A percentile compares a stretch with the other conserved stretches of the same genome.
phyloP scores from a whole-genome alignment of 2,797 vertebrate species.

The Muraenolepis orangiensis region DNA sequence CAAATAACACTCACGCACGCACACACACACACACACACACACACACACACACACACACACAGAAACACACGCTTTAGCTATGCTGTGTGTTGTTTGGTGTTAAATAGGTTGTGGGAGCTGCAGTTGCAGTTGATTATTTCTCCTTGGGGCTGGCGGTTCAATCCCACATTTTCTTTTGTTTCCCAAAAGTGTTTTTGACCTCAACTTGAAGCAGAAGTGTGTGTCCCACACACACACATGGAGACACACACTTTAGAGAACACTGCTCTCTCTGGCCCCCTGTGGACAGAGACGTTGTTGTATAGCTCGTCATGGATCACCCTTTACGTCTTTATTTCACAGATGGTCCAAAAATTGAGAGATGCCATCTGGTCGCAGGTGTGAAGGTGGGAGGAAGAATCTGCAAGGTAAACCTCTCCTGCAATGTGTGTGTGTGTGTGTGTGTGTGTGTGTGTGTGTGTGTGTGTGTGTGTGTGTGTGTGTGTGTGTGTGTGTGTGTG shows the following conservation, averaged over 20 bases:
- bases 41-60: background rate
- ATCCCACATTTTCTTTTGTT: too few species aligned
- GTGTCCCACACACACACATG: conserved; percentile 60
- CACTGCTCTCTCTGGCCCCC: conserved; percentile 69
- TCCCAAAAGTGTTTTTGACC: conserved; percentile 23
- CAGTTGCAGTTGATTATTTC: conserved; percentile 29
- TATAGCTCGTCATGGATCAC: conserved; percentile 68
- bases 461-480: too few species aligned
- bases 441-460: too few species aligned
- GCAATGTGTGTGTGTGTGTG: too few species aligned
- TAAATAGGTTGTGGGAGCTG: conserved; percentile 41
- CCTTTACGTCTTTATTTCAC: conserved; percentile 58
- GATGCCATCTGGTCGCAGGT: conserved; percentile 67
- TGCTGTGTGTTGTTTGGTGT: conserved; percentile 29
- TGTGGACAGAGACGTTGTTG: conserved; percentile 61
- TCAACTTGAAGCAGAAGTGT: conserved; percentile 44
- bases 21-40: background rate
- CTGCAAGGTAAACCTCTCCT: background rate
- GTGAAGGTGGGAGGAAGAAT: conserved; percentile 15
- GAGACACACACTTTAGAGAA: conserved; percentile 61
- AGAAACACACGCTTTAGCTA: conserved; percentile 27
- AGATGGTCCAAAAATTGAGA: conserved; percentile 48
- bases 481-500: too few species aligned
- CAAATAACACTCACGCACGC: too few species aligned
- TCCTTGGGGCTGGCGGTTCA: too few species aligned